A percentile compares a stretch with the other conserved stretches of the same genome.
Evolutionary conservation across 1,140 invertebrate species (phyloP).

Genomic region (Calephelis nemesis): DNA sequence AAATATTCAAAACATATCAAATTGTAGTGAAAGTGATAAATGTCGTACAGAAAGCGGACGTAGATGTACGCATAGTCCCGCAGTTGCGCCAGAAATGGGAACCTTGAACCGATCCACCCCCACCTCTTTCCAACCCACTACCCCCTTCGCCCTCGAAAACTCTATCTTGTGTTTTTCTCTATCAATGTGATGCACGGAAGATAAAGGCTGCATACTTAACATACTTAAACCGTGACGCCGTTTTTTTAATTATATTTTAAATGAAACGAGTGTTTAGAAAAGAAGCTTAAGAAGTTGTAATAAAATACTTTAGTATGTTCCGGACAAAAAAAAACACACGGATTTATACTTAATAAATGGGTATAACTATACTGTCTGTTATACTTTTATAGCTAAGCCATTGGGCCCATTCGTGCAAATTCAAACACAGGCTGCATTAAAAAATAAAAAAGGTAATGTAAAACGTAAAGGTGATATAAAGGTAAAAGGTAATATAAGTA

Average conservation of each 20-base stretch:
- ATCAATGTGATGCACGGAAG: constrained; percentile 16
- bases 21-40: background rate
- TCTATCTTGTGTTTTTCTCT: constrained; percentile 40
- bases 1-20: background rate
- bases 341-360: too few relatives aligned
- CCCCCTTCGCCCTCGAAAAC: constrained; percentile 28
- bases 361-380: too few relatives aligned
- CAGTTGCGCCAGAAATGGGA: constrained; percentile 46
- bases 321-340: too few relatives aligned
- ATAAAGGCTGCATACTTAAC: constrained; percentile 6
- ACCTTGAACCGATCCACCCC: constrained; percentile 39
- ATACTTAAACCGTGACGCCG: constrained; percentile 3
- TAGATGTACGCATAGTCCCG: constrained; percentile 55
- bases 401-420: too few relatives aligned
- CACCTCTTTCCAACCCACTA: constrained; percentile 13
- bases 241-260: background rate
- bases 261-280: too few relatives aligned
- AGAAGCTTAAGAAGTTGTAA: too few relatives aligned
- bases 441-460: too few relatives aligned
- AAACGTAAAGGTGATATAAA: too few relatives aligned
- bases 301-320: too few relatives aligned
- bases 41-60: constrained; percentile 22
- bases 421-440: too few relatives aligned
- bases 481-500: too few relatives aligned
- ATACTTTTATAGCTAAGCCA: too few relatives aligned